Conservation (phyloP, 2,113 vertebrate species). For the Laticauda colubrina region DNA sequence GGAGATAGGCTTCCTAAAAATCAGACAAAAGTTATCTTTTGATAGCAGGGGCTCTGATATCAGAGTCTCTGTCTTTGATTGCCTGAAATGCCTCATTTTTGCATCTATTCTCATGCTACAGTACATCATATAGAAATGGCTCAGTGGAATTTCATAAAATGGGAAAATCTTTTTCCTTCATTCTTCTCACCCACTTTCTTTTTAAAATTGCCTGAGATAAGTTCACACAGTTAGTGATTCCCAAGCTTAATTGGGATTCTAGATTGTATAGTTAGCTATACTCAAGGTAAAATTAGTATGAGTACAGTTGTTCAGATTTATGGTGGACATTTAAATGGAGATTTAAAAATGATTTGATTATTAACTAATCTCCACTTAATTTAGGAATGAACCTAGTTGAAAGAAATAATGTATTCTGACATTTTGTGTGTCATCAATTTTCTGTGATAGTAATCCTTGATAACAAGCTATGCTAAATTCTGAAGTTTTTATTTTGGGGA, state of each 20-base stretch:
- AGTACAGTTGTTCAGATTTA: not conserved
- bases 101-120: not conserved
- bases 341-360: not conserved
- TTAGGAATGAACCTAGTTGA: not conserved
- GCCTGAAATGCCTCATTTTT: not conserved
- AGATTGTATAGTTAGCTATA: not conserved
- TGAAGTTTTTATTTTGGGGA: not conserved
- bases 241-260: not conserved
- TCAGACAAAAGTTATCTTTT: not conserved
- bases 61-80: no score
- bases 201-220: not conserved
- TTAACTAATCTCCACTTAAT: not conserved
- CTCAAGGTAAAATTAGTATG: not conserved
- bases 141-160: not conserved
- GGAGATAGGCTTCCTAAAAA: not conserved
- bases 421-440: not conserved
- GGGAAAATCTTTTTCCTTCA: not conserved
- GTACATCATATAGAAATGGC: not conserved
- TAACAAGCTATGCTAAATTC: not conserved
- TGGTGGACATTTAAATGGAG: not conserved
- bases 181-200: not conserved
- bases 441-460: not conserved
- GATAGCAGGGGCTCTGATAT: not conserved
- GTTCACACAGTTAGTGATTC: not conserved
- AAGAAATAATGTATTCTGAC: not conserved